Conservation (phyloP, 2,113 vertebrate species). For the Corapipo altera region DNA sequence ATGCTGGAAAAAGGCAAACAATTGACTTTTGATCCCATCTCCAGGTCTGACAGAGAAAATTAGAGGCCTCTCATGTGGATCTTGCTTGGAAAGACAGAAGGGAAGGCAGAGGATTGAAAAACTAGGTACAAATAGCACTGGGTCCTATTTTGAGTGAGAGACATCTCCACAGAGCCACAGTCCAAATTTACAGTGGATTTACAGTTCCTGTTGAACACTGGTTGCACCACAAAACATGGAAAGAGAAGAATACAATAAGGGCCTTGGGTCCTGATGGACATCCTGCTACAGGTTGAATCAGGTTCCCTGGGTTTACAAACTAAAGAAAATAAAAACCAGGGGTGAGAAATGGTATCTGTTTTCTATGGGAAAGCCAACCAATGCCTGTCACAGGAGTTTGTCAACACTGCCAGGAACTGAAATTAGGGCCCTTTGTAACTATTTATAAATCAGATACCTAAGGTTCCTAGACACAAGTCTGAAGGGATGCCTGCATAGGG, state of each 20-base stretch:
- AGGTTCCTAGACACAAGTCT: too few relatives aligned
- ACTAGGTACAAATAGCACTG: neutral
- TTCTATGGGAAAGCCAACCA: neutral
- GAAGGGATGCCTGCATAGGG: neutral
- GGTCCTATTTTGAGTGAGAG: neutral
- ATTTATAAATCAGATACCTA: neutral
- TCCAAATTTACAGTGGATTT: neutral
- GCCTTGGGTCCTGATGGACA: neutral
- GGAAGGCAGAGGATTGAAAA: neutral
- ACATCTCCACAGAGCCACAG: fast-evolving
- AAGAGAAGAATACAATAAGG: neutral
- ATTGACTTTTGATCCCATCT: neutral
- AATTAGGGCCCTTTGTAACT: neutral
- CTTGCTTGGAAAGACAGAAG: neutral
- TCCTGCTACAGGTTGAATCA: neutral
- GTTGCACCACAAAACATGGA: neutral
- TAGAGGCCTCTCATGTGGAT: neutral
- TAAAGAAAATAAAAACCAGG: neutral
- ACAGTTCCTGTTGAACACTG: neutral
- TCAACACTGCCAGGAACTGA: neutral
- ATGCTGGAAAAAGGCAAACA: neutral
- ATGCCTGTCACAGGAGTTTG: neutral
- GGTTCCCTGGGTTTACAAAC: fast-evolving
- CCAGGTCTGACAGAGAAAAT: neutral
- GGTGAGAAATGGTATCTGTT: neutral